These are phyloP conservation scores for Drosophila lacicola DNA, from an alignment of 2,888 invertebrate genomes.

Conservation along the genomic window DNA sequence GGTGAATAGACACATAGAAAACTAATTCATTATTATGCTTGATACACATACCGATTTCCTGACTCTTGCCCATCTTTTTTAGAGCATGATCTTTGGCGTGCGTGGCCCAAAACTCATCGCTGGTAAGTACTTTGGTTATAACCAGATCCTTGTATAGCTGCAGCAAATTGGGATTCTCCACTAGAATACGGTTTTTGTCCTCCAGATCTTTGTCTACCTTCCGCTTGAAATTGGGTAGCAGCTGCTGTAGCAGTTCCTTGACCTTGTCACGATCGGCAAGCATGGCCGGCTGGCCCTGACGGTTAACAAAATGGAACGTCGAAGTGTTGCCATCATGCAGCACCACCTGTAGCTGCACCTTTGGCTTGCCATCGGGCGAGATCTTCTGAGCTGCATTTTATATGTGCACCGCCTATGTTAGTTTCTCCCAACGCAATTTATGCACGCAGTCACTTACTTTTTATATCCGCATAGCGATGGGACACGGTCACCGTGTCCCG, in stretches of 20 bases:
- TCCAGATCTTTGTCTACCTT: constrained; percentile 96
- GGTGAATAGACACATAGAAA: background rate
- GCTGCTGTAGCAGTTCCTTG: constrained; percentile 94
- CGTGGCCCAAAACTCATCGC: constrained; percentile 99
- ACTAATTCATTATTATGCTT: no score
- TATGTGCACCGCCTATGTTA: background rate
- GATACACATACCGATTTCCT: constrained; percentile 90
- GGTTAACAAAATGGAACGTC: constrained; percentile 98
- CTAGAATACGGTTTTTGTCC: constrained; percentile 95
- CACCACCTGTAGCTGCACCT: constrained; percentile 98
- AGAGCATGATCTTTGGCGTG: constrained; percentile 92
- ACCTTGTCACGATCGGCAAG: constrained; percentile 96
- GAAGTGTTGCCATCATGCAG: constrained; percentile 96
- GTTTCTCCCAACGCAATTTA: background rate
- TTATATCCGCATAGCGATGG: constrained; percentile 97
- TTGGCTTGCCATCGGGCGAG: constrained; percentile 97
- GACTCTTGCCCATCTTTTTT: constrained; percentile 90
- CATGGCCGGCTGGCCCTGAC: constrained; percentile 92
- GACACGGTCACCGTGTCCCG: constrained; percentile 96
- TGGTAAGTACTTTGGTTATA: constrained; percentile 96
- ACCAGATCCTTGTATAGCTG: constrained; percentile 99
- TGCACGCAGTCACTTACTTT: constrained; percentile 88
- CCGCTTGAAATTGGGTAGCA: constrained; percentile 96
- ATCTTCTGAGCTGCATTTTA: constrained; percentile 94
- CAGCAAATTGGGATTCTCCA: constrained; percentile 95